Percentiles rank a stretch among this genome's conserved stretches.
Conservation (phyloP, 1,140 invertebrate species). For the Microplitis mediator region DNA sequence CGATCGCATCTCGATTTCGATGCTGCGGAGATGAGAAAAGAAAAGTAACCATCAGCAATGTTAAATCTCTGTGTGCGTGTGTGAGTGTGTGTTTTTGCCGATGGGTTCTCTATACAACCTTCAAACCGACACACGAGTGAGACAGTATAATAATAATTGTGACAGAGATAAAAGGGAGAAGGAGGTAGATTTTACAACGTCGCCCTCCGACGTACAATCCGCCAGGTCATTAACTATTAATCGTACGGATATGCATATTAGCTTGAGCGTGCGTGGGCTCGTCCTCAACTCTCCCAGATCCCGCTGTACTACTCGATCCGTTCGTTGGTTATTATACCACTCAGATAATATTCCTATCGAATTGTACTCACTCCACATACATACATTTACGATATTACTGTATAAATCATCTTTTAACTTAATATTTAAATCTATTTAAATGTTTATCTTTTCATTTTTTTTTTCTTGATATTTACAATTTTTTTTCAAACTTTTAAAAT, state of each 20-base stretch:
- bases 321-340: slow-evolving; percentile 34
- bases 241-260: slow-evolving; percentile 50
- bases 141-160: background rate
- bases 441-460: too few species aligned
- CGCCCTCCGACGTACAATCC: slow-evolving; percentile 23
- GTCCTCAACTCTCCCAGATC: slow-evolving; percentile 24
- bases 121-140: background rate
- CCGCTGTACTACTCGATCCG: background rate
- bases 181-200: slow-evolving; percentile 10
- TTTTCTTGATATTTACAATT: too few species aligned
- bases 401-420: background rate
- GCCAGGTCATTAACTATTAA: slow-evolving; percentile 48
- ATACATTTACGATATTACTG: background rate
- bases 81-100: background rate
- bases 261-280: slow-evolving; percentile 42
- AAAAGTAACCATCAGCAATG: background rate
- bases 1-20: slow-evolving; percentile 20
- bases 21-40: background rate
- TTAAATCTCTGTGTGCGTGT: background rate
- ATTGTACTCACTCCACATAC: background rate
- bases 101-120: background rate
- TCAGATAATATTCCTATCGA: slow-evolving; percentile 47
- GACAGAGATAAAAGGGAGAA: background rate
- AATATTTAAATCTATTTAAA: too few species aligned
- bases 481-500: too few species aligned